Evolutionary conservation across 2,888 invertebrate genomes (phyloP), one percentile per base, ranked within the genome.

Genomic region (Meta bourneti): DNA sequence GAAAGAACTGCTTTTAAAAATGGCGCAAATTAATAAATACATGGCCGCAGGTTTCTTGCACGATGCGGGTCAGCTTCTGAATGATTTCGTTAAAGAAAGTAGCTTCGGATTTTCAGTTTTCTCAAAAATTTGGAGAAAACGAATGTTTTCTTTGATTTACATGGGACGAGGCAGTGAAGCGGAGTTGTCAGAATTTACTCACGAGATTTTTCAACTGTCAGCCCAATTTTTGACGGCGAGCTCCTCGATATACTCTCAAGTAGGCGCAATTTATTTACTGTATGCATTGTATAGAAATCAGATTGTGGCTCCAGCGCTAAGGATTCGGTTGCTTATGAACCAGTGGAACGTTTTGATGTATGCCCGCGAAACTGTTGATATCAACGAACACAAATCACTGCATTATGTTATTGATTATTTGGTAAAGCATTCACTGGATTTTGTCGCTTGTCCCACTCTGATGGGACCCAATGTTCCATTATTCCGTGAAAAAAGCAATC

Each of bases 281-380:
- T 85, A 85, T 48, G 85, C 77, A 6, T 13, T 85, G 49, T 85
- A 51, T 49, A 72, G 77, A 69, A 77, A 85, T 19, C 85, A 85
- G 49, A 51, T 78, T 8, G 19, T 69, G 8, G 9, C 16, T 2
- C 70, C 85, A 69, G 77, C 85, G 2, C 48, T 78, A 7, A 69
- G 69, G 61, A 75, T 84, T 0, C 84, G 84, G 11, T 5, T 84
- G 34, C 7, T 69, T 4, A 7, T 13, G 8, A 54, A 74, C 4
- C 75, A 75, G 61, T 61, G 74, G 16, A 16, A 61, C 7, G 54
- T 5, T 54, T 34, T 84, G 20, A 7, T 19, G n/a, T 9, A 4
- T n/a, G 48, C 74, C 20, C 8, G 34, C 34, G 75, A 75, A 34
- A 9, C 7, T 1, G 19, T 61, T 5, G 16, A 16, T 9, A 52